A percentile compares a stretch with the other conserved stretches of the same genome.
phyloP scores from a whole-genome alignment of 2,113 vertebrate genomes.

The Hucho hucho region DNA sequence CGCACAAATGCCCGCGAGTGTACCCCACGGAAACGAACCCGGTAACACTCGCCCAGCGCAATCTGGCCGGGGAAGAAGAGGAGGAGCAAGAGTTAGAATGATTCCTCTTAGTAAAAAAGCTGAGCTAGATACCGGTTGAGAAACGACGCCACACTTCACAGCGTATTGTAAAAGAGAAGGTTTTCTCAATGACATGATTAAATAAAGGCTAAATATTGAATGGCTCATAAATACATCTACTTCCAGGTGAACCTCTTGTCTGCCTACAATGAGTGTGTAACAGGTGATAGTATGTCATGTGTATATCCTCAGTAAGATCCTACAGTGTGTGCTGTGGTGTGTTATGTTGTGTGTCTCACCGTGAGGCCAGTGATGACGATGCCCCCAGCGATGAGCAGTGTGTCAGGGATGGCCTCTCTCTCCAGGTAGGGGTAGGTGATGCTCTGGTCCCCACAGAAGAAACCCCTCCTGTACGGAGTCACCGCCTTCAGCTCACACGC shows the following conservation, averaged over 20 bases:
- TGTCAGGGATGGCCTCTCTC: constrained; percentile 68
- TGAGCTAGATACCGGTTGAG: no score
- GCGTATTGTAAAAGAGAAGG: no score
- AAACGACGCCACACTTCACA: no score
- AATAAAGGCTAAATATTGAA: no score
- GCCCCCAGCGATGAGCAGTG: constrained; percentile 70
- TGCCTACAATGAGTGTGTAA: constrained; percentile 1
- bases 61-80: constrained; percentile 57
- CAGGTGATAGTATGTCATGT: no score
- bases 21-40: constrained; percentile 57
- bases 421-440: constrained; percentile 71
- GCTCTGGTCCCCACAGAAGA: constrained; percentile 77
- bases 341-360: constrained; percentile 54
- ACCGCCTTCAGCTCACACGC: constrained; percentile 75
- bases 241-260: no score
- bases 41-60: constrained; percentile 72
- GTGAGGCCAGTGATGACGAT: constrained; percentile 71
- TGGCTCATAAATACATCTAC: no score
- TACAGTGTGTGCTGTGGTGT: no score
- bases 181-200: no score
- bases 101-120: no score
- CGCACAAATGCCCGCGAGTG: constrained; percentile 57
- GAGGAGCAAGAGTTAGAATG: neutral
- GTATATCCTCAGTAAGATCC: no score
- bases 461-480: constrained; percentile 70